phyloP scores from a whole-genome alignment of 2,113 vertebrate genomes.

The Mormoops blainvillei region DNA sequence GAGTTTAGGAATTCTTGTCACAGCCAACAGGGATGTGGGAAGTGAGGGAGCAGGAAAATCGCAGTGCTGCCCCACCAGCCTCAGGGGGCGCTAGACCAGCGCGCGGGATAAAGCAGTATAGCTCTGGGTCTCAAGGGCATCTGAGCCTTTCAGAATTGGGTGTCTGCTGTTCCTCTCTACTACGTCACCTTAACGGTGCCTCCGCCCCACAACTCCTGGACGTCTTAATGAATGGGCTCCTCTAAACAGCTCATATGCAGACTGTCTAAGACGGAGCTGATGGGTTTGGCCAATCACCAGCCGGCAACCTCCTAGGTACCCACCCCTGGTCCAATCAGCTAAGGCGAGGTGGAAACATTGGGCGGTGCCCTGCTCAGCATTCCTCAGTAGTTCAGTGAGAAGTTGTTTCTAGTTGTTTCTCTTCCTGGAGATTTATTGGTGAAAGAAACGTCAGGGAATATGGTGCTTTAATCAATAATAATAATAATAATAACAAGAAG shows the following conservation, averaged over 20 bases:
- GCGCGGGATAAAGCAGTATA: rapidly evolving
- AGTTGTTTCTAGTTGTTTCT: neutral
- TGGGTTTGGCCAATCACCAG: neutral
- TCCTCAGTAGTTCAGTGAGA: no score
- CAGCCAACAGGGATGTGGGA: neutral
- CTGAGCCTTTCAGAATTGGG: neutral
- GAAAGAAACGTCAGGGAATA: neutral
- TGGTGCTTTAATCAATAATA: neutral
- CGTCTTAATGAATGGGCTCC: no score
- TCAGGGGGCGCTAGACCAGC: neutral
- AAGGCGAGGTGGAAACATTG: neutral
- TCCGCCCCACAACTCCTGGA: neutral
- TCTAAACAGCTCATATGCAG: neutral
- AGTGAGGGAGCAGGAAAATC: neutral
- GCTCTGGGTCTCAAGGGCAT: neutral
- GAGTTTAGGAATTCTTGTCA: neutral
- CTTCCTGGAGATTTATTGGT: neutral
- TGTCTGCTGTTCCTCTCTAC: neutral
- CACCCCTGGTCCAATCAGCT: neutral
- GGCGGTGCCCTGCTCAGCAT: neutral
- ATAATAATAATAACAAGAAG: no score
- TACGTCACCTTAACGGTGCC: rapidly evolving
- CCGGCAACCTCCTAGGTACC: neutral
- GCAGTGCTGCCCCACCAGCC: neutral
- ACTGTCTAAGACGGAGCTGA: no score